Evolutionary conservation across 2,113 vertebrate genomes (phyloP).

Genomic region (Albula glossodonta): DNA sequence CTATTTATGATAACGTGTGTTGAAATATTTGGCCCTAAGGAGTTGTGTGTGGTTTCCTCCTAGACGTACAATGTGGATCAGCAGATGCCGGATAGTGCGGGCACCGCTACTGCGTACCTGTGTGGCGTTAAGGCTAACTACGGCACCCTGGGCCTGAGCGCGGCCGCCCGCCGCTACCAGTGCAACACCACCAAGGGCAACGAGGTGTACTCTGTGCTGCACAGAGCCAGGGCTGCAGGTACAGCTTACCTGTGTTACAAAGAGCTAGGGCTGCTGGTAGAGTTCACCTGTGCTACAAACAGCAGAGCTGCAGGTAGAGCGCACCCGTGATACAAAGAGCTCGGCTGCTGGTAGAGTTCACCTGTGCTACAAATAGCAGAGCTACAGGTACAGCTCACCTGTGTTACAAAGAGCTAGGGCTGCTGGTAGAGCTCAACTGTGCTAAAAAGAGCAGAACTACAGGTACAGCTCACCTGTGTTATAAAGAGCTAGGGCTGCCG

Average conservation of each 20-base stretch:
- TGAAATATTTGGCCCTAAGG: background rate
- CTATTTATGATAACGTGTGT: conserved; percentile 2
- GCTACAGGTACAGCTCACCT: no score
- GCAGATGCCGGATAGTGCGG: conserved; percentile 80
- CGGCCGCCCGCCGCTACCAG: conserved; percentile 49
- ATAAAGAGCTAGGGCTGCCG: no score
- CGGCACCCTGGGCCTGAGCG: conserved; percentile 72
- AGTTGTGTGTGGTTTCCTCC: background rate
- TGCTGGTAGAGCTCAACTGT: no score
- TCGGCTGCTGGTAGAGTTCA: no score
- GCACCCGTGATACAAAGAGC: no score
- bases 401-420: no score
- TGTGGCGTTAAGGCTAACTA: conserved; percentile 80
- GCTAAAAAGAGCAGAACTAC: no score
- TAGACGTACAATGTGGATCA: conserved; percentile 76
- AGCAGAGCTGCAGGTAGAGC: no score
- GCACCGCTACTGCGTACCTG: conserved; percentile 74
- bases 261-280: no score
- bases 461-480: no score
- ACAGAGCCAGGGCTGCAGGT: conserved; percentile 72
- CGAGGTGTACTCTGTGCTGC: conserved; percentile 71
- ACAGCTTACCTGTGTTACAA: background rate
- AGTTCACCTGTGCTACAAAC: background rate
- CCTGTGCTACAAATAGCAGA: no score
- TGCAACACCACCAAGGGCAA: conserved; percentile 62